phyloP scores from a whole-genome alignment of 2,797 vertebrate genomes.

The Psittacula echo region DNA sequence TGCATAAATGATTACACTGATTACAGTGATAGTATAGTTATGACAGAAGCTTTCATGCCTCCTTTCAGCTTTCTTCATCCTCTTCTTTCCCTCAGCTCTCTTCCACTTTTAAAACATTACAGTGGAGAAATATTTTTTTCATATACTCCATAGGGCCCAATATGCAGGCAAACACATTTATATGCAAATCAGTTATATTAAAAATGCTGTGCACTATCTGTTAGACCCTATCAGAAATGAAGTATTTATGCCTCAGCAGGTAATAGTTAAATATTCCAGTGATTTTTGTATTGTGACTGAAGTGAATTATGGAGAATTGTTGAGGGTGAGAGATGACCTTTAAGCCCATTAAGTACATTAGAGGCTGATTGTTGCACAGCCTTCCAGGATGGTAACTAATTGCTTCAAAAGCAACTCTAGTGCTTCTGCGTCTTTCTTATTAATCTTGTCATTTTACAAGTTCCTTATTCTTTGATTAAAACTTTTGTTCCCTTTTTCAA shows the following conservation, averaged over 20 bases:
- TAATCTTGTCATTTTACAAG: background rate
- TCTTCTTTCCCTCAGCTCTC: background rate
- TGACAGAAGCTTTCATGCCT: background rate
- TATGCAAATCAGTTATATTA: background rate
- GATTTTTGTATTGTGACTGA: conserved; percentile 22
- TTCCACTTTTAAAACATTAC: background rate
- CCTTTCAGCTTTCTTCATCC: background rate
- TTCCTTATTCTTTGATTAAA: conserved; percentile 42
- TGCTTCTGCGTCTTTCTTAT: background rate
- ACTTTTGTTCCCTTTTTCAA: conserved; percentile 27
- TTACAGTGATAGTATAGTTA: background rate
- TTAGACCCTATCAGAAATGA: background rate
- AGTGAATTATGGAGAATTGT: conserved; percentile 16
- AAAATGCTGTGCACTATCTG: background rate
- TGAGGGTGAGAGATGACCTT: conserved; percentile 48
- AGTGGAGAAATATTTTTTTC: background rate
- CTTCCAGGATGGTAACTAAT: conserved; percentile 39
- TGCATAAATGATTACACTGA: background rate
- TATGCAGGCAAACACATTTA: background rate
- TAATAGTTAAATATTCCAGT: conserved; percentile 33
- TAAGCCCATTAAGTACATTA: conserved; percentile 49
- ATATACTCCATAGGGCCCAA: background rate
- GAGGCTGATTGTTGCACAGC: background rate
- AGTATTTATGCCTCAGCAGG: background rate
- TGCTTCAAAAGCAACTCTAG: background rate